phyloP scores from a whole-genome alignment of 2,888 invertebrate species.

The Ophraella communa region DNA sequence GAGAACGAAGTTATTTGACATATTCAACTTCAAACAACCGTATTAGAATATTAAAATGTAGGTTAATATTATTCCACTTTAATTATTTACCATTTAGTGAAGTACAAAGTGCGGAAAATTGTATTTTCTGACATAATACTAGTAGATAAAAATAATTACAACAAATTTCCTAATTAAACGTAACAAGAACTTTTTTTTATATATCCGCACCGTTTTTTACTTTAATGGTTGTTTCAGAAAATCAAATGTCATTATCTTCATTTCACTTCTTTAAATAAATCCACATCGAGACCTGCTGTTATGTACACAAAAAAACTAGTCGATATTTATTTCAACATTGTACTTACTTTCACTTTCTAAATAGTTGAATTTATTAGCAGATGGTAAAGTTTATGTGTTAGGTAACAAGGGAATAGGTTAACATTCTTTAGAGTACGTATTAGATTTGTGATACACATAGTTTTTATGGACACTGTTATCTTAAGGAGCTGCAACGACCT shows the following conservation, averaged over 20 bases:
- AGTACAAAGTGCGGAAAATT: too few relatives aligned
- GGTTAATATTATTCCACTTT: too few relatives aligned
- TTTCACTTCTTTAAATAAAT: neutral
- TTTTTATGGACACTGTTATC: neutral
- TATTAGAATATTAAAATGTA: too few relatives aligned
- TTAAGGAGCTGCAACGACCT: neutral
- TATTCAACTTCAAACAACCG: too few relatives aligned
- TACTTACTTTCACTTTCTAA: conserved; percentile 18
- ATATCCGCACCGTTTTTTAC: too few relatives aligned
- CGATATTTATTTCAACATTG: conserved; percentile 2
- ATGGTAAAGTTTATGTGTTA: conserved; percentile 5
- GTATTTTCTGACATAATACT: too few relatives aligned
- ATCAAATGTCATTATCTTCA: neutral
- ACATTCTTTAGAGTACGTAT: conserved; percentile 7
- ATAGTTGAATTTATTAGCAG: conserved; percentile 3
- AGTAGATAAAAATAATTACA: too few relatives aligned
- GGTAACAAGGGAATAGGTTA: conserved; percentile 15
- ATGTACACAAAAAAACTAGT: neutral
- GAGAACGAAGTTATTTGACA: too few relatives aligned
- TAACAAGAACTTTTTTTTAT: too few relatives aligned
- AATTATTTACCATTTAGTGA: too few relatives aligned
- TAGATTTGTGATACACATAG: neutral
- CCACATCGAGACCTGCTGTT: neutral
- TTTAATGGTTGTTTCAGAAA: neutral
- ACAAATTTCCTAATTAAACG: too few relatives aligned